Evolutionary conservation across 1,140 invertebrate genomes (phyloP), one percentile per base, ranked within the genome.

Genomic region (Drosophila yakuba): DNA sequence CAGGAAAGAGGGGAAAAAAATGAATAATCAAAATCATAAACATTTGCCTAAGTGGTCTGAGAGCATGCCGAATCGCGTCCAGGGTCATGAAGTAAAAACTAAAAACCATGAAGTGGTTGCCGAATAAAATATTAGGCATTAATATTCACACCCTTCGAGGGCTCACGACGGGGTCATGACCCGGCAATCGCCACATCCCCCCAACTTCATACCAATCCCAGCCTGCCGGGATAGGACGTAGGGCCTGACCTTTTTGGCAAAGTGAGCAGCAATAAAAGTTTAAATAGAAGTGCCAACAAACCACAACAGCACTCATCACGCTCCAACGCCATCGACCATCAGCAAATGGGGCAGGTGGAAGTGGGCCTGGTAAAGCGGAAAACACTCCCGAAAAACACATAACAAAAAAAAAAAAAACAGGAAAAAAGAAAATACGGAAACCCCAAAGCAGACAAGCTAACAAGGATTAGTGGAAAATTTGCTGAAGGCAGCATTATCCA

Each of bases 221-320:
- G 51, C 80, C 51, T 61, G 28, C 28, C 36, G 0, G 36, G 12
- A 14, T 43, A 1, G 20, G 1, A 1, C 1, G 20, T 20, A 47
- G 44, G 36, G 28, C 48, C 61, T 61, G 66, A 84, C 80, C 77
- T 84, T 84, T 83, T 79, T 79, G 69, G 75, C 67, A 82, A 88
- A 79, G 68, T 82, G 80, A 78, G 75, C 83, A 71, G 83, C 76
- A 88, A 88, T 88, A 88, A 88, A 88, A 89, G 83, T 88, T 88
- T 88, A 88, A 88, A 88, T 89, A 88, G 79, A 89, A 89, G 84
- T 86, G 75, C 79, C 83, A 88, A 88, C 83, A 88, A 88, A 83
- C 83, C 83, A 89, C 83, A 88, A 83, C 84, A 88, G 79, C 83
- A 88, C 83, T 88, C 83, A 88, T 88, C 83, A 88, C 73, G 83